Conservation (phyloP, 2,797 vertebrate species). For the Valencia hispanica region DNA sequence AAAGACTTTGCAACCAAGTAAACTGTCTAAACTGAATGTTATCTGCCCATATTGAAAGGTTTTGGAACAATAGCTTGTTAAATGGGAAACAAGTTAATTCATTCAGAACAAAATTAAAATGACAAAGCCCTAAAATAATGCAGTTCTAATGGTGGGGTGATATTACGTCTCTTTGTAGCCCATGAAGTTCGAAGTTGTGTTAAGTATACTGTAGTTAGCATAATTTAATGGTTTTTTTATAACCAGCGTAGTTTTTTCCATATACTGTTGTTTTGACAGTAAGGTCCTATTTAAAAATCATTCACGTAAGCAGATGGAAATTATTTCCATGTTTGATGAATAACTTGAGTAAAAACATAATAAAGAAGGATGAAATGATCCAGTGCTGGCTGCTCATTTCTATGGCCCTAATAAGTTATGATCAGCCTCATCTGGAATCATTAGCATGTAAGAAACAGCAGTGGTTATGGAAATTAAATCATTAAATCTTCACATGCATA, state of each 20-base stretch:
- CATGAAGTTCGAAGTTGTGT: not conserved
- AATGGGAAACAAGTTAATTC: not conserved
- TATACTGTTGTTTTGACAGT: not conserved
- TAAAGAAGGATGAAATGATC: not conserved
- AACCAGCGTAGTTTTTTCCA: not conserved
- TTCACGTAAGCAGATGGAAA: not conserved
- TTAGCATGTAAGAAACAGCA: not conserved
- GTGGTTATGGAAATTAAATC: slow-evolving; percentile 1
- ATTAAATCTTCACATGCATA: slow-evolving; percentile 14
- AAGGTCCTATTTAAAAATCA: not conserved
- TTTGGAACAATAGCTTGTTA: not conserved
- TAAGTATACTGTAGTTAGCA: no score
- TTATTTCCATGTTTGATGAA: not conserved
- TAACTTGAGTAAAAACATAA: not conserved
- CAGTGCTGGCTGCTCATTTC: not conserved
- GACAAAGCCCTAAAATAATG: not conserved
- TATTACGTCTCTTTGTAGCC: not conserved
- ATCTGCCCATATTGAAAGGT: no score
- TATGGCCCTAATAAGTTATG: not conserved
- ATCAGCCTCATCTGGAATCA: not conserved
- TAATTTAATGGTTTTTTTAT: no score
- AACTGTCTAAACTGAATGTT: no score
- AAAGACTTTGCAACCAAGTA: no score
- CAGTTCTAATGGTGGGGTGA: not conserved
- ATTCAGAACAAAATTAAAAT: not conserved